phyloP scores from a whole-genome alignment of 1,140 invertebrate species.

The Battus philenor region DNA sequence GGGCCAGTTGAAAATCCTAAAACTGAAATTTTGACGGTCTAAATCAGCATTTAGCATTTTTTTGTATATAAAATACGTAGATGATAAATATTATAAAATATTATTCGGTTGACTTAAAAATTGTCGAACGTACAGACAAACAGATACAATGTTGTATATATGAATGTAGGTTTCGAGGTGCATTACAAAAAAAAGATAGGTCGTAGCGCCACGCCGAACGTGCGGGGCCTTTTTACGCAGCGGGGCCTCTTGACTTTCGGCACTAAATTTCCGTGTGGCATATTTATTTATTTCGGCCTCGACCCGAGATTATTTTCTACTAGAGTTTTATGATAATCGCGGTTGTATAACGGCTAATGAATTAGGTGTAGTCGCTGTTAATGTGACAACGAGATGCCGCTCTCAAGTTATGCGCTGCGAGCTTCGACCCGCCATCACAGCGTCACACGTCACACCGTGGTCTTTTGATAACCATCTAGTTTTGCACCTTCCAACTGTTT shows the following conservation, averaged over 20 bases:
- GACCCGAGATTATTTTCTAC: constrained; percentile 66
- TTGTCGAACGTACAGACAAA: background rate
- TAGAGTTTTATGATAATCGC: constrained; percentile 69
- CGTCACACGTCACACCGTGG: constrained; percentile 17
- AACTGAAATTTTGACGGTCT: too few species aligned
- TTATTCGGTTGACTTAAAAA: too few species aligned
- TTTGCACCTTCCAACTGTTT: constrained; percentile 24
- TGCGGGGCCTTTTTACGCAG: constrained; percentile 56
- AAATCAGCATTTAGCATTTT: too few species aligned
- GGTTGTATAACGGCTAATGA: constrained; percentile 60
- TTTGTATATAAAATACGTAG: too few species aligned
- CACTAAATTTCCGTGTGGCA: constrained; percentile 65
- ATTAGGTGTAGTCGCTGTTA: constrained; percentile 46
- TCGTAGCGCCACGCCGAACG: constrained; percentile 53
- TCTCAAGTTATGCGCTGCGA: constrained; percentile 25
- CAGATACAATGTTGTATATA: constrained; percentile 12
- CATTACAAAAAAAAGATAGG: constrained; percentile 34
- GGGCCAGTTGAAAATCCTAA: too few species aligned
- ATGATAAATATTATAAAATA: too few species aligned
- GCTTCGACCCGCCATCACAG: too few species aligned
- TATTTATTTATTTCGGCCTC: constrained; percentile 58
- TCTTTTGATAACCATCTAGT: constrained; percentile 24
- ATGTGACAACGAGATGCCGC: constrained; percentile 37
- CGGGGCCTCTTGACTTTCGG: constrained; percentile 43
- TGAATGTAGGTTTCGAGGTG: constrained; percentile 23